Evolutionary conservation across 2,888 invertebrate species (phyloP).

Genomic region (Lepetodrilus schrolli): DNA sequence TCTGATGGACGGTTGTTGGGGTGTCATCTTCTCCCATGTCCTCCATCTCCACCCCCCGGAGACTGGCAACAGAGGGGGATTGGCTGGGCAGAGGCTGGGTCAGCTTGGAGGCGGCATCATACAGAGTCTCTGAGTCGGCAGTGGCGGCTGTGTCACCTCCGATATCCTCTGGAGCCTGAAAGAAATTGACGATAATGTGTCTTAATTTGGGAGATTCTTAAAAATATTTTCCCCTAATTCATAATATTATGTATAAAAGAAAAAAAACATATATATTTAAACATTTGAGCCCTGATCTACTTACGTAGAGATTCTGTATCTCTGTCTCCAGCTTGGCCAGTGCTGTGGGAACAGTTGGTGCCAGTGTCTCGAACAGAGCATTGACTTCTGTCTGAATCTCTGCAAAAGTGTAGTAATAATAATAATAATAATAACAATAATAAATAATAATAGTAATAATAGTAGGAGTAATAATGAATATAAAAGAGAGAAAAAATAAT

Average conservation of each 20-base stretch:
- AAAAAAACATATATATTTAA: not conserved
- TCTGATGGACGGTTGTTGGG: not conserved
- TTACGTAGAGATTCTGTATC: constrained; percentile 18
- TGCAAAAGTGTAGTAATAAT: constrained; percentile 29
- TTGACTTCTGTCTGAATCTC: constrained; percentile 40
- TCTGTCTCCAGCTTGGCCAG: constrained; percentile 11
- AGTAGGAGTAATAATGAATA: no score
- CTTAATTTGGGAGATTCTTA: no score
- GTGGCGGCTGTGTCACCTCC: constrained; percentile 15
- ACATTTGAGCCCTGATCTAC: not conserved
- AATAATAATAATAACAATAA: no score
- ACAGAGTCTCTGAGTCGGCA: not conserved
- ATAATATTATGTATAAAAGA: no score
- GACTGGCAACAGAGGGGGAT: not conserved
- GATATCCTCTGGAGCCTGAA: constrained; percentile 19
- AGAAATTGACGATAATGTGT: not conserved
- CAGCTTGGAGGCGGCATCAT: constrained; percentile 10
- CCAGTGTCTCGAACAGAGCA: constrained; percentile 27
- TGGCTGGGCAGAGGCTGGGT: not conserved
- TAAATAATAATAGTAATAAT: no score
- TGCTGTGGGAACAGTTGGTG: not conserved
- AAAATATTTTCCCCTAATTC: no score
- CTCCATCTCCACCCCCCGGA: not conserved
- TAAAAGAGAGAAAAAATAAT: no score
- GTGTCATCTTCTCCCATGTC: not conserved